A percentile compares a stretch with the other conserved stretches of the same genome.
These are phyloP conservation scores for Siphamia tubifer DNA, from an alignment of 2,113 vertebrate species.

Conservation along the genomic window DNA sequence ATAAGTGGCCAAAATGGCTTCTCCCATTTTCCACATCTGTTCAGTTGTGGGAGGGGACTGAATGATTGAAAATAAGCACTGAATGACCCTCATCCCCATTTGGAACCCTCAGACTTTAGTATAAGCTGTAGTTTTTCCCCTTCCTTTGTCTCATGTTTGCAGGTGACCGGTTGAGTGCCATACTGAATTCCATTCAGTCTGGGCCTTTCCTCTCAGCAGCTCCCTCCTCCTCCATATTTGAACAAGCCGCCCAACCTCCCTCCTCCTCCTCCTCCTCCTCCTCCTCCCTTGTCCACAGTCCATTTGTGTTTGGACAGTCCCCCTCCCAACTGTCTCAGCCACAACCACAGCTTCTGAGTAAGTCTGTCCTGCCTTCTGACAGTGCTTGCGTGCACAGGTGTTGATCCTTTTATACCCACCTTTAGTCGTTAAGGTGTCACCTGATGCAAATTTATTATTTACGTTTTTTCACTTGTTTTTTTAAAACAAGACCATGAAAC, in stretches of 20 bases:
- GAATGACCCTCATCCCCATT: constrained; percentile 42
- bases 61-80: constrained; percentile 34
- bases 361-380: constrained; percentile 92
- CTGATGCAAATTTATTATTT: neutral
- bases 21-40: constrained; percentile 18
- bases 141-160: constrained; percentile 97
- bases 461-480: neutral
- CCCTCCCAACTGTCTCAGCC: constrained; percentile 98
- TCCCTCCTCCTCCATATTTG: constrained; percentile 92
- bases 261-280: constrained; percentile 79
- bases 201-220: constrained; percentile 97
- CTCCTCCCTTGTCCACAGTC: constrained; percentile 98
- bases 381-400: constrained; percentile 76
- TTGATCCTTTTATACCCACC: constrained; percentile 44
- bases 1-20: neutral
- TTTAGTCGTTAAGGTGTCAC: constrained; percentile 16
- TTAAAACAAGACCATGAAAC: constrained; percentile 51
- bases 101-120: constrained; percentile 74
- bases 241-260: constrained; percentile 97
- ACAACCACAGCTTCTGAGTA: constrained; percentile 97
- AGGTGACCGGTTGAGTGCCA: constrained; percentile 99
- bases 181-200: constrained; percentile 99
- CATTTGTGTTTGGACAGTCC: constrained; percentile 99
- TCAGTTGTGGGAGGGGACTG: constrained; percentile 21
- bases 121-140: constrained; percentile 88